These are phyloP conservation scores for Tetranychus urticae DNA, from an alignment of 1,140 invertebrate genomes.

Conservation along the genomic window DNA sequence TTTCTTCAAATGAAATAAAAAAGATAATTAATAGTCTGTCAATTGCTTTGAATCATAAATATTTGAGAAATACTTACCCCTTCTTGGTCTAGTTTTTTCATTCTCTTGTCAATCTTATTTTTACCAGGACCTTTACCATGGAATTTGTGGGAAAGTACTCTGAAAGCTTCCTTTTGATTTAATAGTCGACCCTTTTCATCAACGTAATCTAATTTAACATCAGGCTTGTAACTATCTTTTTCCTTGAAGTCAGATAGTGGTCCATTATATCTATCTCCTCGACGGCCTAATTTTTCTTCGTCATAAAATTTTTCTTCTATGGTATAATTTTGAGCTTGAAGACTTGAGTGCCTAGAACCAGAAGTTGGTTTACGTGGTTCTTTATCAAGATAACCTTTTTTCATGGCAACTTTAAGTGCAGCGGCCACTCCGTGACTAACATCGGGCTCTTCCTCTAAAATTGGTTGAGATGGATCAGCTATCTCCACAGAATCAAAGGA, in stretches of 20 bases:
- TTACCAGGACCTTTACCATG: conserved; percentile 98
- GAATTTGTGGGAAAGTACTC: conserved; percentile 59
- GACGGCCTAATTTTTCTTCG: conserved; percentile 38
- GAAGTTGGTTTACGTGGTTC: conserved; percentile 34
- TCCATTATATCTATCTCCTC: conserved; percentile 48
- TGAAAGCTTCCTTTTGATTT: conserved; percentile 85
- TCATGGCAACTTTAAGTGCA: conserved; percentile 69
- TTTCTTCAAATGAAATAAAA: conserved; percentile 20
- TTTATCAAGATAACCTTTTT: conserved; percentile 78
- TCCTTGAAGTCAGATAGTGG: conserved; percentile 81
- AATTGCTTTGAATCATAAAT: background rate
- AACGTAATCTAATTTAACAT: conserved; percentile 89
- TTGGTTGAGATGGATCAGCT: conserved; percentile 3
- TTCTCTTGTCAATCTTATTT: conserved; percentile 89
- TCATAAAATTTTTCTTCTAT: conserved; percentile 77
- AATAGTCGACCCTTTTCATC: conserved; percentile 79
- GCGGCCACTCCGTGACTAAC: conserved; percentile 73
- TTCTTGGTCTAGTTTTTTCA: conserved; percentile 83
- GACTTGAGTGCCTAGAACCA: conserved; percentile 43
- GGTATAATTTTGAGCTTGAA: conserved; percentile 76
- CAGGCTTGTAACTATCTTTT: conserved; percentile 74
- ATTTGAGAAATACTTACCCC: conserved; percentile 19
- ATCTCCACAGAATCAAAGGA: background rate
- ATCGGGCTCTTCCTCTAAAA: conserved; percentile 52
- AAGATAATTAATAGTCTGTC: background rate